Evolutionary conservation across 1,140 invertebrate species (phyloP), one percentile per base, ranked within the genome.

Genomic region (Drosophila auraria): DNA sequence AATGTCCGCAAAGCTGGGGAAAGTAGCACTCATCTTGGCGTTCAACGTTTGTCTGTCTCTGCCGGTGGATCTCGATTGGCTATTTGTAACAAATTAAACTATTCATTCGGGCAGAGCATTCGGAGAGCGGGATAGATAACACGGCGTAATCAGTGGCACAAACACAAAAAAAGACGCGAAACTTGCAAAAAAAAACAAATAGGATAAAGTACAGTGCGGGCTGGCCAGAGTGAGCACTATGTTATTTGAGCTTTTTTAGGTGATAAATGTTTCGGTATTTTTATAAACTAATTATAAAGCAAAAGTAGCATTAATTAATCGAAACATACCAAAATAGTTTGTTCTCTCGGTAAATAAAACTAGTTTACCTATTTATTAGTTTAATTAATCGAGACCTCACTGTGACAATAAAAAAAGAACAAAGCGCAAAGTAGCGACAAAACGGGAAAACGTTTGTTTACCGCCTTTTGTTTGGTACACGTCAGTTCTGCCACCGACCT

Each of bases 1-100:
- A 58, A 93, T 93, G 23, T 91, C 87, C n/a, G 76, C 61, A 17
- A 92, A 80, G 14, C 64, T 86, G 9, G 82, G 68, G 9, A 58
- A 58, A 5, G 56, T 50, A 38, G 62, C 47, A 45, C 54, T 72
- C 84, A 89, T 89, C 42, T 59, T 65, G 50, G 40, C 27, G 40
- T 33, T 56, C 25, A 27, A 44, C n/a, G 12, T 27, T 15, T n/a
- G 40, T 51, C 23, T 74, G 71, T 27, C 11, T 14, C 38, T 51
- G 20, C 6, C 5, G 11, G 38, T 11, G 38, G 44, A 60, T 23
- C 69, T 30, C 30, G 47, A 61, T 74, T n/a, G 36, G 45, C 38
- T 61, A 61, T 74, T 74, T 74, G 70, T 74, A 73, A 27, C n/a
- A 23, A 60, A 44, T 47, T 47, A 47, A 69, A 56, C 42, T 68